These are phyloP conservation scores for Tympanoctomys barrerae DNA, from an alignment of 2,797 vertebrate genomes.

Conservation along the genomic window DNA sequence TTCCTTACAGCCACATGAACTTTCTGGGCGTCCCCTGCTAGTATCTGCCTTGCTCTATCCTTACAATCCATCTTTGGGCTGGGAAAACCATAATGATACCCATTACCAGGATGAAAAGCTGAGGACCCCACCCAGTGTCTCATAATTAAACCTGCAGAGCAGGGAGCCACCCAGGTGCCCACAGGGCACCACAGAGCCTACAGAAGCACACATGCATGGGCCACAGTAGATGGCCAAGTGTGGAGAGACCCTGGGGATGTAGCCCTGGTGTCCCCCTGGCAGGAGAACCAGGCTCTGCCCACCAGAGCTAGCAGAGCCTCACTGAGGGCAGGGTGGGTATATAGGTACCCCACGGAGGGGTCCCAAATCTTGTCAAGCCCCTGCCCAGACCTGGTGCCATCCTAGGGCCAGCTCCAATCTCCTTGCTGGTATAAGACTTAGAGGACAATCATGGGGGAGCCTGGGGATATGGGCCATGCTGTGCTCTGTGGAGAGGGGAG, in stretches of 20 bases:
- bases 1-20: neutral
- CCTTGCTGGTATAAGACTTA: neutral
- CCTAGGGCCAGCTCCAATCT: neutral
- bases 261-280: neutral
- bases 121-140: neutral
- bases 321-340: no score
- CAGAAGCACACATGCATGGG: neutral
- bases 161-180: no score
- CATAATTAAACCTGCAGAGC: neutral
- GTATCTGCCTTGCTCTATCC: neutral
- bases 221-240: neutral
- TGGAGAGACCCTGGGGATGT: neutral
- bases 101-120: constrained; percentile 23
- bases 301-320: neutral
- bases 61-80: constrained; percentile 43
- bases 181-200: neutral
- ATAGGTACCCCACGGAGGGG: neutral
- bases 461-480: neutral
- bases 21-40: neutral
- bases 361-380: neutral
- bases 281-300: neutral
- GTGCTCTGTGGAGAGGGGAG: neutral
- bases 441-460: neutral
- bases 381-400: neutral
- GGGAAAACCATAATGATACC: neutral